Percentiles rank a stretch among this genome's conserved stretches.
Evolutionary conservation across 2,888 invertebrate genomes (phyloP).

Genomic region (Cantharis flavilabris): DNA sequence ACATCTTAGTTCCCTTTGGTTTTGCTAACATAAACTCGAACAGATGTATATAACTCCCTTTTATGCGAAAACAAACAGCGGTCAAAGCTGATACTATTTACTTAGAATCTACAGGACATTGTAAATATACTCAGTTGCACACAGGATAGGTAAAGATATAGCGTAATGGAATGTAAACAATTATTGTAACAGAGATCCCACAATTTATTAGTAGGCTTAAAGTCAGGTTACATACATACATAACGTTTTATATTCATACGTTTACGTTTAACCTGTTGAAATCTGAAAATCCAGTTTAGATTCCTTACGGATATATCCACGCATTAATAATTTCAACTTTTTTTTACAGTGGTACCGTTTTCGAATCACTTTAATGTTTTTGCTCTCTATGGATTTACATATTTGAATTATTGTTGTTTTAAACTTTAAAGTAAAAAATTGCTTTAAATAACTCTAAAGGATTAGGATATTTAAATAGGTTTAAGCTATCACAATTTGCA

Average conservation of each 20-base stretch:
- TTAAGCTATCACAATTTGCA: constrained; percentile 34
- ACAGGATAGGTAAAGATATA: constrained; percentile 45
- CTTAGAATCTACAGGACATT: constrained; percentile 42
- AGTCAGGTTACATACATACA: constrained; percentile 8
- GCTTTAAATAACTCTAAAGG: background rate
- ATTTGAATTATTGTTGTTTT: background rate
- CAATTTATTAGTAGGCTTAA: constrained; percentile 26
- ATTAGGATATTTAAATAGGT: background rate
- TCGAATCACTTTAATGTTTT: background rate
- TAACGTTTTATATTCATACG: background rate
- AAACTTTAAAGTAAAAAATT: background rate
- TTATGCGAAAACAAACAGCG: constrained; percentile 37
- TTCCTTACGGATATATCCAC: background rate
- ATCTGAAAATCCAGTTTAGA: background rate
- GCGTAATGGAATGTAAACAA: constrained; percentile 48
- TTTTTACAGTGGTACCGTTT: background rate
- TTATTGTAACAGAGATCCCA: constrained; percentile 33
- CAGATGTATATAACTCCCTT: constrained; percentile 22
- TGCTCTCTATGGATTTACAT: background rate
- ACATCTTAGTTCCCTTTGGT: constrained; percentile 15
- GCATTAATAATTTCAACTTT: background rate
- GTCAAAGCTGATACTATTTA: constrained; percentile 45
- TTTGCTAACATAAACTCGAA: constrained; percentile 17
- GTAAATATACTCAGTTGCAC: constrained; percentile 41
- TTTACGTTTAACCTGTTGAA: constrained; percentile 1